Percentiles rank a stretch among this genome's conserved stretches.
These are phyloP conservation scores for Conomelus anceps DNA, from an alignment of 2,888 invertebrate species.

Conservation along the genomic window DNA sequence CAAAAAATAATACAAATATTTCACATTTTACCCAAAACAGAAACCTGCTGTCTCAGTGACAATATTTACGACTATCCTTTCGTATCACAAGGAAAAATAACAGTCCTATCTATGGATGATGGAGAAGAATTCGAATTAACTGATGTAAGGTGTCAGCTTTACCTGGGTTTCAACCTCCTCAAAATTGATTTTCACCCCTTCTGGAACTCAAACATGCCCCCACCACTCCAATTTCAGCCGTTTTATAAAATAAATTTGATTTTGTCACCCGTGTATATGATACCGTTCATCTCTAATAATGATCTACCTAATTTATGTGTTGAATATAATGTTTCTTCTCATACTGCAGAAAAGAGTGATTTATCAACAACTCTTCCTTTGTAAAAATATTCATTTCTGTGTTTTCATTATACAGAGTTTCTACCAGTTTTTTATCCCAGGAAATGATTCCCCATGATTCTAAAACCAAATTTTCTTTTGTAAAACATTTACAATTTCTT, in stretches of 20 bases:
- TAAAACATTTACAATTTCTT: too few species aligned
- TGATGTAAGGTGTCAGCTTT: constrained; percentile 74
- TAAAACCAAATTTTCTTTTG: too few species aligned
- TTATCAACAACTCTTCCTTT: too few species aligned
- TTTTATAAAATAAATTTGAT: neutral
- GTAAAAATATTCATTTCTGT: too few species aligned
- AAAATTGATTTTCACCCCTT: neutral
- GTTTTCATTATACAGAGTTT: too few species aligned
- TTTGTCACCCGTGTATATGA: neutral
- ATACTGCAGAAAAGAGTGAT: too few species aligned
- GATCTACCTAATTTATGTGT: too few species aligned
- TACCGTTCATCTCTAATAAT: too few species aligned
- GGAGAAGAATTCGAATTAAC: constrained; percentile 82
- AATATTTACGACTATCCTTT: constrained; percentile 89
- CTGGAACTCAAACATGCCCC: neutral
- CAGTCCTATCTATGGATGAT: constrained; percentile 93
- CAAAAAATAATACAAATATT: neutral
- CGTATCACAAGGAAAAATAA: constrained; percentile 94
- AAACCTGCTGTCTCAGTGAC: constrained; percentile 69
- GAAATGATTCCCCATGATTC: too few species aligned
- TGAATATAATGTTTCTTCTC: too few species aligned
- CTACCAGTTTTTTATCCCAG: too few species aligned
- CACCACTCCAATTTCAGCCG: neutral
- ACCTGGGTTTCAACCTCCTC: neutral
- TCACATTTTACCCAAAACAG: constrained; percentile 48